These are phyloP conservation scores for Lipophrys pholis DNA, from an alignment of 2,113 vertebrate species.

Conservation along the genomic window DNA sequence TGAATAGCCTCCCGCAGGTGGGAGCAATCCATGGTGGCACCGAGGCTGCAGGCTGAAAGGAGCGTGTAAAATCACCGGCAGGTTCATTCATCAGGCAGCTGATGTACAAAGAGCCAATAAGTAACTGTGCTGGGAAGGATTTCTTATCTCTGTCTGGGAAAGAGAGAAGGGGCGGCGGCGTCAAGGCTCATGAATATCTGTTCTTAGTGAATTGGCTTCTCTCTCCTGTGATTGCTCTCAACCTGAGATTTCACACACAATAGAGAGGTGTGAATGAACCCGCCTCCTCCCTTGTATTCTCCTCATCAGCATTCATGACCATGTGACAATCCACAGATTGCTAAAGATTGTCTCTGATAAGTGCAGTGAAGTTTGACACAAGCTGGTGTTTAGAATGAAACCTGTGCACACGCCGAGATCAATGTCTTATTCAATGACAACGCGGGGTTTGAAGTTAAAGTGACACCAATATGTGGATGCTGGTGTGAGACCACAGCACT, in stretches of 20 bases:
- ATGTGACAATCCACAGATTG: too few species aligned
- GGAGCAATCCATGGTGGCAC: conserved; percentile 9
- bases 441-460: too few species aligned
- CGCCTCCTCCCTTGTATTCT: too few species aligned
- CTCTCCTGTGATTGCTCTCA: conserved; percentile 22
- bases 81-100: conserved; percentile 44
- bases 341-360: too few species aligned
- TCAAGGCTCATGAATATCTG: conserved; percentile 58
- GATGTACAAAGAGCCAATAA: conserved; percentile 12
- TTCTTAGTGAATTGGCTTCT: conserved; percentile 16
- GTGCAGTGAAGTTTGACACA: too few species aligned
- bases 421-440: too few species aligned
- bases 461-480: too few species aligned
- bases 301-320: too few species aligned
- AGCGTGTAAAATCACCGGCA: conserved; percentile 34
- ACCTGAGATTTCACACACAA: conserved; percentile 56
- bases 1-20: conserved; percentile 56
- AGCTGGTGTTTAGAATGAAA: too few species aligned
- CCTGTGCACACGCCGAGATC: too few species aligned
- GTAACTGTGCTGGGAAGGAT: conserved; percentile 8
- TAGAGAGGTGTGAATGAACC: conserved; percentile 46
- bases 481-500: too few species aligned
- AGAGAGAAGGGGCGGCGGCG: conserved; percentile 3
- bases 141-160: conserved; percentile 30
- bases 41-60: conserved; percentile 17